Evolutionary conservation across 2,113 vertebrate species (phyloP).

Genomic region (Azemiops feae): DNA sequence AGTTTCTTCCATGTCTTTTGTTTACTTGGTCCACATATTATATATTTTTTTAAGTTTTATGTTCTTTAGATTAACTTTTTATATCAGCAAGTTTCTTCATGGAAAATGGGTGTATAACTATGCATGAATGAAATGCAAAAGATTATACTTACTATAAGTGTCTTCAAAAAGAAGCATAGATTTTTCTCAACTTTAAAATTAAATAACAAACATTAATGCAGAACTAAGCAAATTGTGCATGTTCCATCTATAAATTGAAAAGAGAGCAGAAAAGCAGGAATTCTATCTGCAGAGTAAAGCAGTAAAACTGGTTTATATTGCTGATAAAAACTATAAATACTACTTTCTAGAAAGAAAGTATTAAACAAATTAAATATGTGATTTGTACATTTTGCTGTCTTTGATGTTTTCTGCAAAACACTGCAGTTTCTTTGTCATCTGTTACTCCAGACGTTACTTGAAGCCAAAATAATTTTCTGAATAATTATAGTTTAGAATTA

Average conservation of each 20-base stretch:
- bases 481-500: background rate
- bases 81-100: no score
- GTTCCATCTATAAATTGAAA: background rate
- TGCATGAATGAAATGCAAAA: no score
- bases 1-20: background rate
- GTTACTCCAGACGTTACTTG: background rate
- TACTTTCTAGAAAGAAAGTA: background rate
- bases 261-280: background rate
- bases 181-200: background rate
- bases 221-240: background rate
- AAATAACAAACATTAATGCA: background rate
- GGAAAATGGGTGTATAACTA: no score
- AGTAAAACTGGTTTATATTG: background rate
- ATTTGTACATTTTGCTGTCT: background rate
- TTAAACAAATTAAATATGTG: background rate
- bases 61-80: background rate
- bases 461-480: background rate
- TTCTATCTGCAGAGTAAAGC: background rate
- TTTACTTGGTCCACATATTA: background rate
- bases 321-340: background rate
- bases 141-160: background rate
- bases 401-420: background rate
- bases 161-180: background rate
- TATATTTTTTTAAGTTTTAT: background rate
- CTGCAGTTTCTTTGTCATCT: background rate